Percentiles rank a stretch among this genome's conserved stretches.
Conservation (phyloP, 1,140 invertebrate species). For the Orius insidiosus region DNA sequence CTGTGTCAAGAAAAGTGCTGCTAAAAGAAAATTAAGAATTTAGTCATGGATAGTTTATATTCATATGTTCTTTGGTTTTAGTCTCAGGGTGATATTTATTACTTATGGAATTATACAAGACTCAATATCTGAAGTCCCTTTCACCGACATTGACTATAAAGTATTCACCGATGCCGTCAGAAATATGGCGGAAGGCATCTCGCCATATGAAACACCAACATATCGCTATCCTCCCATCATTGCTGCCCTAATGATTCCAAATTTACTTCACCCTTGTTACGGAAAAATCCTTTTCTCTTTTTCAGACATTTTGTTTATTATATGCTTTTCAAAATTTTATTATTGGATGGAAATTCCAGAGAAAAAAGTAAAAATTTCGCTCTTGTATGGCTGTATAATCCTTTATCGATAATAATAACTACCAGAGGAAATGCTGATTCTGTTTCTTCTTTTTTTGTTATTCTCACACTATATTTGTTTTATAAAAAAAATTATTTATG, state of each 20-base stretch:
- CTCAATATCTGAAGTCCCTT: conserved; percentile 55
- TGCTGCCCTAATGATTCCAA: conserved; percentile 70
- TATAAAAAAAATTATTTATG: conserved; percentile 33
- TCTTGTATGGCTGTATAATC: conserved; percentile 87
- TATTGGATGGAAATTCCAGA: conserved; percentile 18
- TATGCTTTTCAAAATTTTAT: conserved; percentile 20
- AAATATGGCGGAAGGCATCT: conserved; percentile 51
- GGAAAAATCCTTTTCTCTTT: conserved; percentile 85
- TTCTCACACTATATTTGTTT: conserved; percentile 47
- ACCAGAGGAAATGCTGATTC: conserved; percentile 92
- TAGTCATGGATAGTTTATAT: neutral
- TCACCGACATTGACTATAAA: conserved; percentile 93
- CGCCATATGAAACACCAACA: conserved; percentile 76
- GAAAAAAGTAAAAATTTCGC: conserved; percentile 31
- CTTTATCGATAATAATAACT: conserved; percentile 76
- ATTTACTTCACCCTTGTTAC: conserved; percentile 52
- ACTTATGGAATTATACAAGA: conserved; percentile 72
- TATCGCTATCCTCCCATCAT: conserved; percentile 91
- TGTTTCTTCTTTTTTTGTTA: conserved; percentile 65
- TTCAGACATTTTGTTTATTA: conserved; percentile 64
- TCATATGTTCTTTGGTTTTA: conserved; percentile 28
- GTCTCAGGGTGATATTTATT: conserved; percentile 54
- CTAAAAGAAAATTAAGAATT: conserved; percentile 35
- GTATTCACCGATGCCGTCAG: conserved; percentile 89
- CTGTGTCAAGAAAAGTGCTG: conserved; percentile 47